Base-by-base conservation (phyloP, 2,888 invertebrate species). In the Diarsia rubi region DNA sequence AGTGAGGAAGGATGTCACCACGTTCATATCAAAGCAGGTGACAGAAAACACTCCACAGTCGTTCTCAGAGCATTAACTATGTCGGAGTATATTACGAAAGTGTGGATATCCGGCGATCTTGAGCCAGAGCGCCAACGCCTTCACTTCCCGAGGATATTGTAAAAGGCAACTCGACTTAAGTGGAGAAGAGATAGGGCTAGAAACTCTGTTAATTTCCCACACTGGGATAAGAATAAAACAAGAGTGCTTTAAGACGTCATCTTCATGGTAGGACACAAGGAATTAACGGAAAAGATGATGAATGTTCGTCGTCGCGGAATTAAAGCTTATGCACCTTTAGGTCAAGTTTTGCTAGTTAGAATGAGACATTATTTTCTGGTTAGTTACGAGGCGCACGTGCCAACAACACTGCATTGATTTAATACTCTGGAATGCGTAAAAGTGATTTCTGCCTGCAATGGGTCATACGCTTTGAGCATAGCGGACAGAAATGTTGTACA, bases 21-120 rank as follows among this genome's bases (percentile, higher is more conserved):
- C 52, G 47, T 66, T 44, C 9, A 42, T n/a, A 42, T 70, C 2
- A 44, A 47, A 52, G 37, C 37, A 37, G 12, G 31, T 45, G 44
- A 49, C 11, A 37, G 45, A 6, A 24, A n/a, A 64, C 37, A 64
- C 76, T 79, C 69, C 57, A 65, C 19, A 2, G 27, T 24, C 64
- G 57, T 68, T 79, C 83, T 65, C 79, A 81, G 27, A 52, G 64
- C 24, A 57, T 78, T 62, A 68, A 78, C 47, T 68, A 72, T 52
- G 73, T 60, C 49, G 45, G 60, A 62, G 37, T 62, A 24, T 44
- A n/a, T 37, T n/a, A 60, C 44, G 69, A 83, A 83, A 70, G 69
- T 37, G 31, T 67, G 59, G 63, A 74, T 70, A 70, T 82, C 70
- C 69, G 73, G 69, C 37, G 8, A 57, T 69, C 60, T 78, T 44